Conservation (phyloP, 2,888 invertebrate species). For the Rotaria macrura region DNA sequence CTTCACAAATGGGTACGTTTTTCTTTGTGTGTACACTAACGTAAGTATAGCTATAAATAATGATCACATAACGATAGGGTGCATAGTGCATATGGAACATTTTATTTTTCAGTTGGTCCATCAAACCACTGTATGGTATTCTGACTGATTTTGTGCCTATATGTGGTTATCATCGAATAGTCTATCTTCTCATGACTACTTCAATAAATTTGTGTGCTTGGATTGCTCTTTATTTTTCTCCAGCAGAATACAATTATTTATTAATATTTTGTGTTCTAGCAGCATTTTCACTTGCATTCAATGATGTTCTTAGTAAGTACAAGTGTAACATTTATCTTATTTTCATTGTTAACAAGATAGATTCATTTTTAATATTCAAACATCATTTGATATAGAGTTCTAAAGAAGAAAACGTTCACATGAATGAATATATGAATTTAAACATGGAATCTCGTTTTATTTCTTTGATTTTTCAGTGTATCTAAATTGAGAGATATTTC, state of each 20-base stretch:
- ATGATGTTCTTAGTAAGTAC: not conserved
- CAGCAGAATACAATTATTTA: slow-evolving; percentile 2
- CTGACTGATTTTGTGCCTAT: not conserved
- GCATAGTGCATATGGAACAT: too few relatives aligned
- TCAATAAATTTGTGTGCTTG: not conserved
- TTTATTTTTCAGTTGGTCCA: not conserved
- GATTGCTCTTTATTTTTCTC: not conserved
- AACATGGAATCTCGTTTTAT: too few relatives aligned
- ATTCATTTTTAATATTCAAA: too few relatives aligned
- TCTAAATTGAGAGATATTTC: too few relatives aligned
- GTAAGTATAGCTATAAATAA: too few relatives aligned
- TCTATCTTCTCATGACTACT: not conserved
- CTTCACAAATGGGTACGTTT: not conserved
- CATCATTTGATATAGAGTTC: too few relatives aligned
- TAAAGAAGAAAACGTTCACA: too few relatives aligned
- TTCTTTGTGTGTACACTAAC: not conserved
- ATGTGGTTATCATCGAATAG: not conserved
- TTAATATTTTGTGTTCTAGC: not conserved
- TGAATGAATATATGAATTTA: too few relatives aligned
- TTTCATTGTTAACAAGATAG: not conserved
- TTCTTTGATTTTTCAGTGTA: too few relatives aligned
- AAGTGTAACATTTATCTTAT: not conserved
- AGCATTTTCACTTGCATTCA: not conserved
- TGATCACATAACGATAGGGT: too few relatives aligned
- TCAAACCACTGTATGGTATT: not conserved